A percentile compares a stretch with the other conserved stretches of the same genome.
These are phyloP conservation scores for Heteromurus nitidus DNA, from an alignment of 2,888 invertebrate species.

Conservation along the genomic window DNA sequence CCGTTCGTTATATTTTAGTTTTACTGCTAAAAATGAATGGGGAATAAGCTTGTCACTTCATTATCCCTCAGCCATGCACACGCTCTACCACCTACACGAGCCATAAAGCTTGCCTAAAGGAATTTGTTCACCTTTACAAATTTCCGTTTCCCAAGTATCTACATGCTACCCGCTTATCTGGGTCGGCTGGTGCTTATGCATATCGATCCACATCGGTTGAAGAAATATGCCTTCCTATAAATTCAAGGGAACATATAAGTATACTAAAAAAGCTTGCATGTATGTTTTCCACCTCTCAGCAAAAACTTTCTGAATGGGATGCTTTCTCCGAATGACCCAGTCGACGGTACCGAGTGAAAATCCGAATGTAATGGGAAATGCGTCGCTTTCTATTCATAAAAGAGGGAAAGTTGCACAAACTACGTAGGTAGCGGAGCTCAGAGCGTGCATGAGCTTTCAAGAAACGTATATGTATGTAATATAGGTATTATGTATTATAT, in stretches of 20 bases:
- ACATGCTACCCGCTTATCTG: too few species aligned
- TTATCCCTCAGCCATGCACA: background rate
- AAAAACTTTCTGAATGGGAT: constrained; percentile 61
- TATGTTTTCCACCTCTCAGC: background rate
- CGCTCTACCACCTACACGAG: background rate
- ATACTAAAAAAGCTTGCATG: background rate
- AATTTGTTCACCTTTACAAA: too few species aligned
- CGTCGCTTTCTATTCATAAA: constrained; percentile 52
- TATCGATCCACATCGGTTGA: background rate
- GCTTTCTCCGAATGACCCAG: constrained; percentile 31
- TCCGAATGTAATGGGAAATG: constrained; percentile 24
- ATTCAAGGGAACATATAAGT: background rate
- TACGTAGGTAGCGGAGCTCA: too few species aligned
- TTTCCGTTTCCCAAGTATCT: too few species aligned
- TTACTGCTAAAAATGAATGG: too few species aligned
- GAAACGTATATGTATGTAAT: too few species aligned
- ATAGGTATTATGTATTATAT: too few species aligned
- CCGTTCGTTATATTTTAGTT: too few species aligned
- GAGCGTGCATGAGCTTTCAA: too few species aligned
- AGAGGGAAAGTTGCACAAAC: background rate
- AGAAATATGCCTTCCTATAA: background rate
- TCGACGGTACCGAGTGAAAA: constrained; percentile 39
- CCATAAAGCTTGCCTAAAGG: too few species aligned
- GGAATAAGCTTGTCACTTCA: too few species aligned
- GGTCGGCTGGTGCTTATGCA: constrained; percentile 3